Evolutionary conservation across 2,113 vertebrate species (phyloP).

Genomic region (Rana temporaria): DNA sequence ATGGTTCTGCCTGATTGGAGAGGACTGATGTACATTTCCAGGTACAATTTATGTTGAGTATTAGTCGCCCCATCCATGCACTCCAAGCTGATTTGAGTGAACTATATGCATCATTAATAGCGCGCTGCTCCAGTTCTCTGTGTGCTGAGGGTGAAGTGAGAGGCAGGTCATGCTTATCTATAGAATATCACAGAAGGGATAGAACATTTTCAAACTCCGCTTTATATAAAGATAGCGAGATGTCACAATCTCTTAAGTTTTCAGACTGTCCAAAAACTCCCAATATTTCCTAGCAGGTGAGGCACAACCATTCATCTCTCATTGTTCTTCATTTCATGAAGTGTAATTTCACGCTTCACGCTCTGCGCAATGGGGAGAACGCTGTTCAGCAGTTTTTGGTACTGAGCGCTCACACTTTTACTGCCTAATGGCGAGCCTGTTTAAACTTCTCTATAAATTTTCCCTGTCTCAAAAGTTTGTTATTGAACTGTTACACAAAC

Average conservation of each 20-base stretch:
- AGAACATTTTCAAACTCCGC: background rate
- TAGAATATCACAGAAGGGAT: background rate
- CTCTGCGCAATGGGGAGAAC: constrained; percentile 24
- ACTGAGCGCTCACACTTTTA: background rate
- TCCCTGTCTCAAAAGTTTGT: background rate
- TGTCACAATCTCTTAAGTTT: constrained; percentile 26
- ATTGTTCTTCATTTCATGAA: constrained; percentile 43
- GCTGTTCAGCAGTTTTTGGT: constrained; percentile 29
- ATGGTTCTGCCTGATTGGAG: no score
- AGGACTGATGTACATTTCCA: background rate
- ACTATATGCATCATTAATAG: background rate
- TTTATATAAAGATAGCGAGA: background rate
- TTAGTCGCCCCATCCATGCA: no score
- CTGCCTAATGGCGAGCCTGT: constrained; percentile 14
- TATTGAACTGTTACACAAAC: background rate
- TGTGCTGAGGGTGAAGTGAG: background rate
- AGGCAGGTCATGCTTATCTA: background rate
- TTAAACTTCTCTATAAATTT: constrained; percentile 27
- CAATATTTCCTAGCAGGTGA: constrained; percentile 24
- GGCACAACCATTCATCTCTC: background rate
- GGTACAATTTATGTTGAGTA: background rate
- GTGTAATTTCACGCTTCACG: constrained; percentile 49
- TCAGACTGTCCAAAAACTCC: constrained; percentile 1
- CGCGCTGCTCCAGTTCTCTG: background rate
- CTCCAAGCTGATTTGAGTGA: no score